Conservation (phyloP, 1,140 invertebrate species). For the Anastrepha ludens region DNA sequence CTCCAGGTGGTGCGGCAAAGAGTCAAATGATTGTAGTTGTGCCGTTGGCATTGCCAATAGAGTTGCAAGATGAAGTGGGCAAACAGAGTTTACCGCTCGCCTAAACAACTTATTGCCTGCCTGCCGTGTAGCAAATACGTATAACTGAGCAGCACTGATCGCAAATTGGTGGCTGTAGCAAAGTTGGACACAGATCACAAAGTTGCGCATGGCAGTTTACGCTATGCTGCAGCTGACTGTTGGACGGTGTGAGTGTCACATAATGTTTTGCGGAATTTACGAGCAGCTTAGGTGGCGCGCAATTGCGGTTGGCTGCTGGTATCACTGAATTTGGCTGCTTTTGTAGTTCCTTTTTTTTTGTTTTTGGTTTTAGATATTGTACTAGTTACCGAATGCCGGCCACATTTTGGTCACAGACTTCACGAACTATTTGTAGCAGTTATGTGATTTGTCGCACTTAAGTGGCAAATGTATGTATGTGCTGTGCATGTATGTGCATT, state of each 20-base stretch:
- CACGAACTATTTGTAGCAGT: background rate
- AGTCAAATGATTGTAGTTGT: background rate
- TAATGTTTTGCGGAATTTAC: constrained; percentile 17
- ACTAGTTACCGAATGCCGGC: background rate
- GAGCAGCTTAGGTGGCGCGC: background rate
- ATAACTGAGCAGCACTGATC: constrained; percentile 10
- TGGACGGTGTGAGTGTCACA: constrained; percentile 6
- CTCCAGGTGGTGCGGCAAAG: background rate
- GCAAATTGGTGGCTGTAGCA: background rate
- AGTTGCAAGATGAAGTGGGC: background rate
- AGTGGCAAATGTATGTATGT: background rate
- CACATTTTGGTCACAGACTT: background rate
- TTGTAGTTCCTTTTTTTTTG: background rate
- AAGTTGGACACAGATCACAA: background rate
- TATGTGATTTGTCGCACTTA: constrained; percentile 39
- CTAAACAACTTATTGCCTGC: constrained; percentile 15
- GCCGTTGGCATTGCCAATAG: background rate
- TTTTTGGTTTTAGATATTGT: background rate
- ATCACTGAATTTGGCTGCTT: background rate
- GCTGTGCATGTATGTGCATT: background rate
- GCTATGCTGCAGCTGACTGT: background rate
- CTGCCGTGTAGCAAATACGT: background rate
- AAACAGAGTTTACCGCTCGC: background rate
- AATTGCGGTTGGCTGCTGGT: background rate
- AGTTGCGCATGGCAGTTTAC: background rate